Percentiles rank a stretch among this genome's conserved stretches.
These are phyloP conservation scores for Oreochromis mossambicus DNA, from an alignment of 2,797 vertebrate genomes.

Conservation along the genomic window DNA sequence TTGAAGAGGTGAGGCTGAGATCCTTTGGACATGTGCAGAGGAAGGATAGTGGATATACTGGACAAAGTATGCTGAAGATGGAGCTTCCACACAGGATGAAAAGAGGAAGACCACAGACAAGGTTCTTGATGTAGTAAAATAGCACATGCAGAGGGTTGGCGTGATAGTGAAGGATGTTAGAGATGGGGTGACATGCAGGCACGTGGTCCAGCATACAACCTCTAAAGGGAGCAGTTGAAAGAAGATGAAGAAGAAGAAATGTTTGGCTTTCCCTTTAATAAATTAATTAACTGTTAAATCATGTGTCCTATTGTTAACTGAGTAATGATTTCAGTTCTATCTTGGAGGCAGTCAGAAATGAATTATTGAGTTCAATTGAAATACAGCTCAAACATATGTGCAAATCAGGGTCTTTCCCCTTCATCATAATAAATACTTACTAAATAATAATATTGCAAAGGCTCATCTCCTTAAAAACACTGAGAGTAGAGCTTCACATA, in stretches of 20 bases:
- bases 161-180: not conserved
- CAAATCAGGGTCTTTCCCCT: not conserved
- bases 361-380: not conserved
- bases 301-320: not conserved
- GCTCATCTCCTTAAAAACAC: not conserved
- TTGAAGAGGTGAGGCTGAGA: not conserved
- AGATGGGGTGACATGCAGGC: not conserved
- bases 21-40: not conserved
- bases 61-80: accelerated
- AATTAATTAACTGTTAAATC: not conserved
- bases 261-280: not conserved
- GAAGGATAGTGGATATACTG: not conserved
- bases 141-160: not conserved
- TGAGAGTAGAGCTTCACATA: not conserved
- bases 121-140: not conserved
- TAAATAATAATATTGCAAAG: not conserved
- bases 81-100: not conserved
- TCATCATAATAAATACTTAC: not conserved
- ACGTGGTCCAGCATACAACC: not conserved
- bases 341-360: not conserved
- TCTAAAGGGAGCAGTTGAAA: not conserved
- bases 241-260: not conserved
- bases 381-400: not conserved
- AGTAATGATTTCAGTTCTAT: not conserved
- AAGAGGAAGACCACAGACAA: not conserved